Conservation (phyloP, 2,888 invertebrate genomes). For the Drosophila melanocephala region DNA sequence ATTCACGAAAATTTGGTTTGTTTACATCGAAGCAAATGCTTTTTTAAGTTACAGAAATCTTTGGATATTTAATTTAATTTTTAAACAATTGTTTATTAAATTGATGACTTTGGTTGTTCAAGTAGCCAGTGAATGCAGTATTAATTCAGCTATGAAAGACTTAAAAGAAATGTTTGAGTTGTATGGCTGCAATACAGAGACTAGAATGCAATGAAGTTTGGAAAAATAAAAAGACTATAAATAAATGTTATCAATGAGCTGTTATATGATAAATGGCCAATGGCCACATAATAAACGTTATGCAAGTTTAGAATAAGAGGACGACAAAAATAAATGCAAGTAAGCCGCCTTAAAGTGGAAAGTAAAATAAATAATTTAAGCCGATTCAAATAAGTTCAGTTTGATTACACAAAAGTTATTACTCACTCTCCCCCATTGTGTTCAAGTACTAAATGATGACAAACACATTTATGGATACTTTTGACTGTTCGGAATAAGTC, state of each 20-base stretch:
- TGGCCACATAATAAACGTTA: background rate
- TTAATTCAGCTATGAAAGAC: background rate
- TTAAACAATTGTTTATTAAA: background rate
- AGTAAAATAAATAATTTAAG: background rate
- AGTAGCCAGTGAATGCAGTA: background rate
- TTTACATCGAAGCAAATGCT: slow-evolving; percentile 6
- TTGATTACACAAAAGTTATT: slow-evolving; percentile 4
- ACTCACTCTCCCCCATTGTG: background rate
- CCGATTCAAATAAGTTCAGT: background rate
- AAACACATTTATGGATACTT: slow-evolving; percentile 7
- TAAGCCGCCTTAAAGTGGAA: background rate
- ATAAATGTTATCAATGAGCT: background rate
- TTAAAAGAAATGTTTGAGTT: background rate
- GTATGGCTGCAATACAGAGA: background rate
- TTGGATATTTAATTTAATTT: too few species aligned
- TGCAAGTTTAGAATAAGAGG: background rate
- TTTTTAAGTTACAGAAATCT: background rate
- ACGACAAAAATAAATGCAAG: background rate
- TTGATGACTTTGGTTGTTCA: background rate
- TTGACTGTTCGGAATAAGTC: slow-evolving; percentile 1
- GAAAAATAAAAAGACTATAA: background rate
- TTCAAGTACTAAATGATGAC: slow-evolving; percentile 8
- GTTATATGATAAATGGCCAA: too few species aligned
- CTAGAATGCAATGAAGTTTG: background rate
- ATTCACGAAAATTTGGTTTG: background rate